Evolutionary conservation across 1,140 invertebrate genomes (phyloP), one percentile per base, ranked within the genome.

Genomic region (Acromyrmex charruanus): DNA sequence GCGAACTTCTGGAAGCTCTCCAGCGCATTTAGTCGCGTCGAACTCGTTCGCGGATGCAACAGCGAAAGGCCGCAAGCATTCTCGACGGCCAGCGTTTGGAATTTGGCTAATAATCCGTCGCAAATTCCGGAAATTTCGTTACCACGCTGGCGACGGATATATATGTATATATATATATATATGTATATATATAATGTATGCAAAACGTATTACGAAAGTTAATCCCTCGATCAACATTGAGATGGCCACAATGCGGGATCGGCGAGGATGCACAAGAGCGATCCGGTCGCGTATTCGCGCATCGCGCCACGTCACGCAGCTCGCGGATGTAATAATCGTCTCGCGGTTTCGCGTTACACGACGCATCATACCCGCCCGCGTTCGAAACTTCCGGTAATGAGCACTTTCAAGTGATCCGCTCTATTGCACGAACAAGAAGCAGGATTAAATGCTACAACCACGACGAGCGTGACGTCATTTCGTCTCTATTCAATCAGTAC

Each of bases 61-160:
- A 31, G 28, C n/a, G 2, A 77, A 77, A 12, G 55, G 25, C 49
- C 49, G 12, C 55, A 69, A 14, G 51, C 66, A 69, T 69, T 51
- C 66, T 68, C 39, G 2, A 28, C 31, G 72, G 71, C 44, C 31
- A 55, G 58, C 53, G 72, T 51, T 72, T 14, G 74, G 44, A 88
- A 88, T 89, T 88, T 69, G 39, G 51, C 61, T 85, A 68, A 89
- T 74, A 87, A 87, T 82, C 61, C 10, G 5, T 2, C 18, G 10
- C 7, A 44, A 88, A 88, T 89, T 68, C 82, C 68, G 16, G 28
- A 71, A 49, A 86, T 88, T 88, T 69, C 3, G 16, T 61, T 75
- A 53, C 49, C 9, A 14, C 10, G 12, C 21, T 35, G 9, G 2
- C 28, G 25, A 14, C n/a, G 35, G 21, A 59, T 59, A 53, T 74